Conservation (phyloP, 2,797 vertebrate species). For the Sebastes umbrosus region DNA sequence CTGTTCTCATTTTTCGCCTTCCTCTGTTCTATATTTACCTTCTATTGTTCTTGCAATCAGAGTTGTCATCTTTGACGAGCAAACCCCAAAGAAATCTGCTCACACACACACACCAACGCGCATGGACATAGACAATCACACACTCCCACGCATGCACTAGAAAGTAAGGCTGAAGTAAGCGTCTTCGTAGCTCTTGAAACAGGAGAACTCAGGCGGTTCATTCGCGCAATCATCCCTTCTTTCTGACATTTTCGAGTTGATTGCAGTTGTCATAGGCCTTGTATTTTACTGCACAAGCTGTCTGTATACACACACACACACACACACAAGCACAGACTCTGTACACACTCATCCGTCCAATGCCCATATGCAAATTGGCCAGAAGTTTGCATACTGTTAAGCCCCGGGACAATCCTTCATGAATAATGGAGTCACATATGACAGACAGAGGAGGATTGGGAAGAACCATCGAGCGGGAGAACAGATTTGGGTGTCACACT, state of each 20-base stretch:
- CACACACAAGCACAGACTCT: neutral
- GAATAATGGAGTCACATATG: conserved; percentile 63
- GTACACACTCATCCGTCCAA: neutral
- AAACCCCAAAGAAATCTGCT: conserved; percentile 29
- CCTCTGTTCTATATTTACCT: conserved; percentile 51
- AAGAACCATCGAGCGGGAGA: neutral
- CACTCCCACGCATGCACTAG: neutral
- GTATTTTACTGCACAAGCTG: conserved; percentile 8
- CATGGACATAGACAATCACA: neutral
- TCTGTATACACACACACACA: neutral
- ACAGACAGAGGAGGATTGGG: conserved; percentile 37
- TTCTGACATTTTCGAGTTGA: conserved; percentile 12
- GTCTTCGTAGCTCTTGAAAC: neutral
- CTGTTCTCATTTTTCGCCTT: conserved; percentile 25
- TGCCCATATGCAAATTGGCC: conserved; percentile 50
- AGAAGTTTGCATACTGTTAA: conserved; percentile 49
- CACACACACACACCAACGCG: neutral
- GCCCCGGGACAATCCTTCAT: conserved; percentile 48
- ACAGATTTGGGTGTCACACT: conserved; percentile 13
- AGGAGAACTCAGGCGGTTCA: neutral
- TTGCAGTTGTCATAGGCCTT: conserved; percentile 1
- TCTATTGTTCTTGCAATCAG: conserved; percentile 63
- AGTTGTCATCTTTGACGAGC: conserved; percentile 57
- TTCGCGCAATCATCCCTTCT: conserved; percentile 10
- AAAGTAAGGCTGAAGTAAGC: neutral